Percentiles rank a stretch among this genome's conserved stretches.
phyloP scores from a whole-genome alignment of 2,113 vertebrate genomes.

The Corythornis madagascariensis region DNA sequence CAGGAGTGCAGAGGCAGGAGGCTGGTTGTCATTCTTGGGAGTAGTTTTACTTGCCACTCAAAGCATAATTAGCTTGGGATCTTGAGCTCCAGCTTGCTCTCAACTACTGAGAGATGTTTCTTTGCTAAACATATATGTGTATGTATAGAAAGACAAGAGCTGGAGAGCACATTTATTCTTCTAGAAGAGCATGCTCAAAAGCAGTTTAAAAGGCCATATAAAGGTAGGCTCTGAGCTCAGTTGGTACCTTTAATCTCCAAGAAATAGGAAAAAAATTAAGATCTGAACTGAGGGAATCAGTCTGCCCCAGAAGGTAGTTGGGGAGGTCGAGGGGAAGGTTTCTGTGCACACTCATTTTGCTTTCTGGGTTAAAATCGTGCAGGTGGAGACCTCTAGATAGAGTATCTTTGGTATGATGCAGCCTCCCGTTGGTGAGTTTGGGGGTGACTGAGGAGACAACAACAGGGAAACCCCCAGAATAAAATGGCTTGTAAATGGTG shows the following conservation, averaged over 20 bases:
- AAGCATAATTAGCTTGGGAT: neutral
- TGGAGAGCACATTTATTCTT: neutral
- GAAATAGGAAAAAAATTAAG: neutral
- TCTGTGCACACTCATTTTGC: neutral
- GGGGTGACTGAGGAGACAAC: neutral
- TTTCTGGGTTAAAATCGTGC: neutral
- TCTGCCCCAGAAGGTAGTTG: neutral
- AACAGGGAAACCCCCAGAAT: neutral
- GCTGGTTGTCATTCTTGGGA: neutral
- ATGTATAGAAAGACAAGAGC: neutral
- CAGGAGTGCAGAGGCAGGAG: neutral
- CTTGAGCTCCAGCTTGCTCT: neutral
- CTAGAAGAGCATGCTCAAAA: neutral
- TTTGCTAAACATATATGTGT: neutral
- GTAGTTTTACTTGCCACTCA: neutral
- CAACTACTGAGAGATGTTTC: neutral
- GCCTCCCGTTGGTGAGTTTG: neutral
- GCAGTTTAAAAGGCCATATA: neutral
- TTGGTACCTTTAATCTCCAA: neutral
- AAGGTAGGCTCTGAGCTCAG: neutral
- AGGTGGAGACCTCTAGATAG: neutral
- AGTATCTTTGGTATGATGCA: neutral
- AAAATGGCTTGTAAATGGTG: neutral
- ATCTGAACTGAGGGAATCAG: neutral
- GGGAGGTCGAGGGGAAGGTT: neutral